Evolutionary conservation across 2,113 vertebrate genomes (phyloP), one percentile per base, ranked within the genome.

Genomic region (Lagopus muta): DNA sequence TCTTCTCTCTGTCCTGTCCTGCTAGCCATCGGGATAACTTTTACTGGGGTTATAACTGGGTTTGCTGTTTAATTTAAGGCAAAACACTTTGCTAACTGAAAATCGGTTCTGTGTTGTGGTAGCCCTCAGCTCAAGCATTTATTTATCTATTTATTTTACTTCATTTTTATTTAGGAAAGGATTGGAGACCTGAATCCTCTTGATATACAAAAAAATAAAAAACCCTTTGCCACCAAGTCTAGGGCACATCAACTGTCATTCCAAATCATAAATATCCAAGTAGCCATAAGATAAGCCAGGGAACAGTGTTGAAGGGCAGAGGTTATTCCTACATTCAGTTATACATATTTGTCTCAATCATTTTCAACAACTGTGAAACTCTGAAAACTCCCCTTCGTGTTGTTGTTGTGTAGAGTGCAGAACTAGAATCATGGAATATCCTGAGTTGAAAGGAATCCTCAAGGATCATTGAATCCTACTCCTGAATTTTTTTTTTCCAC

Each of bases 331-430:
- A 60, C 24, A 14, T 72, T 73, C 65, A 69, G 22, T 61, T 73
- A 19, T 6, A 9, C 6, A 4, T 34, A 15, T 88, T 88, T 77
- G 16, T 25, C 48, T 25, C 48, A 22, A 45, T 11, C 19, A 4
- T 2, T 48, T 18, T 70, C 27, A 60, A 30, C 0, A 5, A 17
- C 11, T 8, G 1, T 2, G 57, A 91, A 66, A 0, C 14, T 10
- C 50, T 48, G 50, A 28, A 30, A 74, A 71, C 10, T 57, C 3
- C n/a, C 13, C 15, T 50, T 65, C 21, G 27, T 0, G 0, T 16
- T 64, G 42, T 52, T 62, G 32, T 40, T 11, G 18, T 38, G 13
- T 0, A n/a, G 17, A 45, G 24, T 42, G 3, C 10, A 32, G 34
- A 13, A 40, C 25, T 19, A 13, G 25, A 64, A 28, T 64, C 38